These are phyloP conservation scores for Megalurothrips usitatus DNA, from an alignment of 2,888 invertebrate genomes.

Conservation along the genomic window DNA sequence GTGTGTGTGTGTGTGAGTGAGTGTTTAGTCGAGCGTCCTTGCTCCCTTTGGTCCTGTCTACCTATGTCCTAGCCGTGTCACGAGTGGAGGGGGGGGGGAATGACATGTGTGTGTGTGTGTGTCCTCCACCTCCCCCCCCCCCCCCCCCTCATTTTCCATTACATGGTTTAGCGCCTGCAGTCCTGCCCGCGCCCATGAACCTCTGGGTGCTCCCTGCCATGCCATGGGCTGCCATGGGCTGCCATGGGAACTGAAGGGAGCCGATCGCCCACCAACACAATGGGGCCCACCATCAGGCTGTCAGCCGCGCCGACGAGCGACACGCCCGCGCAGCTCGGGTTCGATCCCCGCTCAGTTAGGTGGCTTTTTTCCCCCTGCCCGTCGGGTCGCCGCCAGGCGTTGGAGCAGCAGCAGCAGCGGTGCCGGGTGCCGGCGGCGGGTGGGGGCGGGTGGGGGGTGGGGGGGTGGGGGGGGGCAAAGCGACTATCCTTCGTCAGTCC, in stretches of 20 bases:
- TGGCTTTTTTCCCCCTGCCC: background rate
- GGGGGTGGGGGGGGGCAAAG: background rate
- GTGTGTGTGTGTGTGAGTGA: no score
- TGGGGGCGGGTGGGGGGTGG: background rate
- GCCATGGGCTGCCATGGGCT: background rate
- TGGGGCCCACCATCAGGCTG: background rate
- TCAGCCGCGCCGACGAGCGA: background rate
- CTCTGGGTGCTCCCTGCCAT: no score
- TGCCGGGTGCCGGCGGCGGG: background rate
- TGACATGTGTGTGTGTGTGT: background rate
- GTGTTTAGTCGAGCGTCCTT: background rate
- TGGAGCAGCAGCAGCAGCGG: no score
- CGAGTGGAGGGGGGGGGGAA: no score
- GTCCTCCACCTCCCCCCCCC: background rate
- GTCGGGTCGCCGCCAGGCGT: background rate
- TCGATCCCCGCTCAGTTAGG: background rate
- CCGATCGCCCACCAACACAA: background rate
- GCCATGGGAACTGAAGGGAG: background rate
- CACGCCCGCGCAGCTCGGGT: background rate
- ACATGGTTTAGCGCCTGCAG: slow-evolving; percentile 11
- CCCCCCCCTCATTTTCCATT: background rate
- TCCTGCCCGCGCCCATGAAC: background rate
- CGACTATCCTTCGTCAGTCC: background rate
- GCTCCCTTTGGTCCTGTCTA: background rate
- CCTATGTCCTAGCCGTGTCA: background rate